Evolutionary conservation across 1,140 invertebrate genomes (phyloP).

Genomic region (Cherax destructor): DNA sequence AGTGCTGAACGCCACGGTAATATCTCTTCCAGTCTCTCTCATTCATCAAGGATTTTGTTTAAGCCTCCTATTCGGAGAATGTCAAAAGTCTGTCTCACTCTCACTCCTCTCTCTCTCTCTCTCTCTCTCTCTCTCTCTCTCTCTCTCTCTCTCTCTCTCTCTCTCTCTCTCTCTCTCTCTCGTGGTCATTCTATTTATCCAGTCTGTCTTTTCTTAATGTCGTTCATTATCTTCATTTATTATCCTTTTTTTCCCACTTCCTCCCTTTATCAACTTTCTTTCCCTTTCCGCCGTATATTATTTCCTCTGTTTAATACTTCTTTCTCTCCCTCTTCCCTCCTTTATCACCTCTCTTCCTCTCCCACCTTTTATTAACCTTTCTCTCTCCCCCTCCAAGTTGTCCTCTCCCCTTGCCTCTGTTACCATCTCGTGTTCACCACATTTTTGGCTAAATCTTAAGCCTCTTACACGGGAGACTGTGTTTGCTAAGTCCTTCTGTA

Average conservation of each 20-base stretch:
- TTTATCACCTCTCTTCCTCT: not conserved
- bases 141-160: slow-evolving; percentile 33
- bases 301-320: not conserved
- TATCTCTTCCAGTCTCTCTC: too few species aligned
- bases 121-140: not conserved
- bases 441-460: slow-evolving; percentile 11
- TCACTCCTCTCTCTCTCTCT: too few species aligned
- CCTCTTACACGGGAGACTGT: not conserved
- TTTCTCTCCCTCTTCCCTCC: not conserved
- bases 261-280: not conserved
- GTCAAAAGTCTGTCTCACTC: too few species aligned
- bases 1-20: too few species aligned
- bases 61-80: too few species aligned
- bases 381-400: not conserved
- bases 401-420: not conserved
- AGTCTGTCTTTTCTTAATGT: not conserved
- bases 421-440: slow-evolving; percentile 5
- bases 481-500: slow-evolving; percentile 9
- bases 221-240: not conserved
- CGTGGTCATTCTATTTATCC: slow-evolving; percentile 1
- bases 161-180: slow-evolving; percentile 28
- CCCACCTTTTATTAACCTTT: not conserved
- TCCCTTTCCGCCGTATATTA: not conserved
- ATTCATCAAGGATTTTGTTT: too few species aligned
- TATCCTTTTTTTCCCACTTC: not conserved